Percentiles rank a stretch among this genome's conserved stretches.
phyloP scores from a whole-genome alignment of 2,888 invertebrate species.

The Halictus quadricinctus region DNA sequence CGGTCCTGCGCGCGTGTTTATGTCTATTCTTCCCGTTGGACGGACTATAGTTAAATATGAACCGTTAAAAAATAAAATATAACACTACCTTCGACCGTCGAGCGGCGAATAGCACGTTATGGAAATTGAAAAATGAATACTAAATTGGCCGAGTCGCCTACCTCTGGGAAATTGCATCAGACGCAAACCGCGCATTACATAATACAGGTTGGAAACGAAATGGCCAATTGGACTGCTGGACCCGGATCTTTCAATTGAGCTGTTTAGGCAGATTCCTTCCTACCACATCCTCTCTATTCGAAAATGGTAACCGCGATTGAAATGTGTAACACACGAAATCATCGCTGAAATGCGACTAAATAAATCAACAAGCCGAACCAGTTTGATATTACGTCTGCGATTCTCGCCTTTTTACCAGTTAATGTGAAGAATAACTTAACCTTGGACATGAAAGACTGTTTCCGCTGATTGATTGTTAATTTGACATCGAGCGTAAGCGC shows the following conservation, averaged over 20 bases:
- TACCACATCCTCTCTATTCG: slow-evolving; percentile 2
- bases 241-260: slow-evolving; percentile 16
- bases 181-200: not conserved
- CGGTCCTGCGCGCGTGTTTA: not conserved
- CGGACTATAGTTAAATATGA: not conserved
- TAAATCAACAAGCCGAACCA: not conserved
- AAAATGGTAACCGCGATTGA: not conserved
- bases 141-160: not conserved
- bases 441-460: not conserved
- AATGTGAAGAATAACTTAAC: not conserved
- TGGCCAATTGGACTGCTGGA: slow-evolving; percentile 10
- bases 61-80: not conserved
- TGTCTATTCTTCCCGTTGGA: not conserved
- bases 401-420: not conserved
- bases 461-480: not conserved
- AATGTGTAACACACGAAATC: not conserved
- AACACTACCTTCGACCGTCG: not conserved
- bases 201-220: slow-evolving; percentile 6
- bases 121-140: not conserved
- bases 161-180: not conserved
- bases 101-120: not conserved
- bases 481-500: not conserved
- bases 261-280: slow-evolving; percentile 16
- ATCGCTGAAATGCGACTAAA: not conserved
- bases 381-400: not conserved